Conservation (phyloP, 2,888 invertebrate species). For the Drosophila emarginata region DNA sequence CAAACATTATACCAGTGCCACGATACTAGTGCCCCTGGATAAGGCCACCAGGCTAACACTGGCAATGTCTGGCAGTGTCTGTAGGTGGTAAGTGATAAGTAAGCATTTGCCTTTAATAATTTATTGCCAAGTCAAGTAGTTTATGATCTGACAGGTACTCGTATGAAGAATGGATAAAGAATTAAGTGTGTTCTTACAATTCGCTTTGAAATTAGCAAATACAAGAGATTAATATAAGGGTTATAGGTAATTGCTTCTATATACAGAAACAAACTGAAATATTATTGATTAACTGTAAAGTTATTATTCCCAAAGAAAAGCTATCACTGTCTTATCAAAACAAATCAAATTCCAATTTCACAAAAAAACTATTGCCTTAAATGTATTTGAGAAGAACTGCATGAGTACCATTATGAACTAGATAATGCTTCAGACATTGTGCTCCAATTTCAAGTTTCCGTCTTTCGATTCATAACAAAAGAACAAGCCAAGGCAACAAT, state of each 20-base stretch:
- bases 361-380: not conserved
- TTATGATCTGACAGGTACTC: not conserved
- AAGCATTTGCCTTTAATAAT: slow-evolving; percentile 19
- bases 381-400: not conserved
- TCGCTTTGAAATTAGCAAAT: not conserved
- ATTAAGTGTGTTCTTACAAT: not conserved
- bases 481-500: slow-evolving; percentile 3
- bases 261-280: too few relatives aligned
- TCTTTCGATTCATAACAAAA: slow-evolving; percentile 5
- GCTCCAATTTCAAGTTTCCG: slow-evolving; percentile 6
- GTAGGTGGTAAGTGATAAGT: slow-evolving; percentile 25
- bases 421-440: not conserved
- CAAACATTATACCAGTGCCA: slow-evolving; percentile 59
- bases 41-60: not conserved
- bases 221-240: too few relatives aligned
- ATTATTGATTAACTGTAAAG: too few relatives aligned
- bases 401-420: not conserved
- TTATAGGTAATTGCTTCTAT: too few relatives aligned
- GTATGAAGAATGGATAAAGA: not conserved
- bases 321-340: too few relatives aligned
- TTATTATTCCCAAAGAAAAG: too few relatives aligned
- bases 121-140: slow-evolving; percentile 5
- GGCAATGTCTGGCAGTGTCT: not conserved
- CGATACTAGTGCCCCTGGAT: slow-evolving; percentile 31
- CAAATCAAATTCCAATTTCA: not conserved